These are phyloP conservation scores for Lathronympha strigana DNA, from an alignment of 2,888 invertebrate species.

Conservation along the genomic window DNA sequence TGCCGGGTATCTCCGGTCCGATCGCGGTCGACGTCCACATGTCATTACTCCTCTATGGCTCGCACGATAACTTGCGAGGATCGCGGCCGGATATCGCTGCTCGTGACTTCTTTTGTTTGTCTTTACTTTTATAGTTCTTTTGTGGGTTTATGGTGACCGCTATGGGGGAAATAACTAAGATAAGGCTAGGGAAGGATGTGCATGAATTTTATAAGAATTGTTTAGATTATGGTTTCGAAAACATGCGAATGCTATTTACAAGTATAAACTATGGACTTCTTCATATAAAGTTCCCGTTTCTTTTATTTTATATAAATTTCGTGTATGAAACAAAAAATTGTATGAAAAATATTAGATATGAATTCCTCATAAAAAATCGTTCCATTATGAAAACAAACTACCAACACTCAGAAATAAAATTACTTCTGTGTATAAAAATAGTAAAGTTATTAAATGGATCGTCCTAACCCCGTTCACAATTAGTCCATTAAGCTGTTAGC, in stretches of 20 bases:
- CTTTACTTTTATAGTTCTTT: slow-evolving; percentile 21
- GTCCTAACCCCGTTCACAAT: not conserved
- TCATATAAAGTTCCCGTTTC: no score
- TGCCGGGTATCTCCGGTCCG: slow-evolving; percentile 40
- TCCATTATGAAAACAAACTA: no score
- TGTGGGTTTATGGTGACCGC: slow-evolving; percentile 19
- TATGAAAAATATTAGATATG: no score
- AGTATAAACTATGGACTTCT: no score
- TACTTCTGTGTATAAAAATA: no score
- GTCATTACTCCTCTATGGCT: slow-evolving; percentile 29
- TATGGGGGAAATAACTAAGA: slow-evolving; percentile 6
- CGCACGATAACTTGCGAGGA: not conserved
- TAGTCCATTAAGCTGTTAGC: not conserved
- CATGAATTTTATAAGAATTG: not conserved
- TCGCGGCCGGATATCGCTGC: slow-evolving; percentile 1
- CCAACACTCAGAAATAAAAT: no score
- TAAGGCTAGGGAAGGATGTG: slow-evolving; percentile 1
- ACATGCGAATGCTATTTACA: no score
- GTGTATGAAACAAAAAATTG: no score
- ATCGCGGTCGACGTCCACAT: slow-evolving; percentile 40
- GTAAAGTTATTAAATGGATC: no score
- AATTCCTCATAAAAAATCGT: no score
- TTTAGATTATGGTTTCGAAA: not conserved
- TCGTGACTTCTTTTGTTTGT: slow-evolving; percentile 33
- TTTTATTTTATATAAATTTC: no score